These are phyloP conservation scores for Cynocephalus volans DNA, from an alignment of 2,113 vertebrate species.

Conservation along the genomic window DNA sequence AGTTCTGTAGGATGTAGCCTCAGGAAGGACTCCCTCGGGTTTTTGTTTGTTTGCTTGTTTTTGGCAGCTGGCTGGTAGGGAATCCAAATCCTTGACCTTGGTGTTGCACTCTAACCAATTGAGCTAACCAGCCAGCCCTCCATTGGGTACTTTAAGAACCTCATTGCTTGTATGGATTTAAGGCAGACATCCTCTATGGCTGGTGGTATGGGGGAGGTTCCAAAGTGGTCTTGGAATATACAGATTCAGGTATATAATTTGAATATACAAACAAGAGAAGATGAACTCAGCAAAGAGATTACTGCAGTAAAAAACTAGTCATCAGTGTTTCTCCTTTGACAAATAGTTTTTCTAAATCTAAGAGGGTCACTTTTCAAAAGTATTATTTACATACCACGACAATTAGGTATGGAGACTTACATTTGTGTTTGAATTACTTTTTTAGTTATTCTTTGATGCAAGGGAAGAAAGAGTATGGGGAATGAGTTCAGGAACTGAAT, in stretches of 20 bases:
- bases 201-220: neutral
- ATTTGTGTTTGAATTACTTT: conserved; percentile 52
- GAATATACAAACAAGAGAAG: neutral
- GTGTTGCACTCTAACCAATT: no score
- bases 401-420: neutral
- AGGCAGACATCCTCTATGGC: neutral
- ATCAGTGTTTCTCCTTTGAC: neutral
- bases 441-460: conserved; percentile 26
- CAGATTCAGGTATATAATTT: neutral
- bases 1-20: neutral
- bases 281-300: neutral
- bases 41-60: no score
- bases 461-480: neutral
- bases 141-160: neutral
- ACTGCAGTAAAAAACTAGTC: neutral
- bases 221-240: neutral
- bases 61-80: no score
- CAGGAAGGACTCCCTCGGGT: neutral
- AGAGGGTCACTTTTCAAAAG: neutral
- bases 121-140: no score
- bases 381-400: neutral
- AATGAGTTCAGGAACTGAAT: conserved; percentile 22
- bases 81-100: no score
- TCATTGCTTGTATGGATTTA: neutral
- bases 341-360: neutral